Base-by-base conservation (phyloP, 2,888 invertebrate species). In the Pristionchus maxplancki region DNA sequence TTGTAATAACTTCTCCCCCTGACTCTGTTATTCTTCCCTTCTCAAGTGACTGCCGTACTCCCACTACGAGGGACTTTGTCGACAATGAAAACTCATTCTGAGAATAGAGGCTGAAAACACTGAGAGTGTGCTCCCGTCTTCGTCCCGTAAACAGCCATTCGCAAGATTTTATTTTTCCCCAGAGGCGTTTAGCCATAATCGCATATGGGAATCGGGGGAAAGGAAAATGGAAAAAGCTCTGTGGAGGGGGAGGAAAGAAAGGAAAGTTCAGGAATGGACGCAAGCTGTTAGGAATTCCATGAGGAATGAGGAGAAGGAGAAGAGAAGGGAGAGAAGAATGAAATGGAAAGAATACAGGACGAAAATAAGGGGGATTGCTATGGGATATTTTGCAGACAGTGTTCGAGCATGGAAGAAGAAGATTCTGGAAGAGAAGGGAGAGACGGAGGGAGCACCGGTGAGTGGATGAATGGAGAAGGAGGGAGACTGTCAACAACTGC, bases 401-500 rank as follows among this genome's bases (percentile, higher is more conserved):
- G 92, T 95, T 9, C 91, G 95, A 91, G 95, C 95, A 20, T 95
- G 95, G 92, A 95, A 95, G 92, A 78, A 78, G 78, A 78, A 78
- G 48, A 78, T 78, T 40, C 13, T 78, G 48, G 78, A 78, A n/a
- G 78, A 78, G 78, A 40, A 78, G 44, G 78, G 28, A 78, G 95
- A 95, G 90, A 87, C 85, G 88, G 71, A 74, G 58, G 81, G 62
- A 89, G 58, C 24, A 89, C 53, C 20, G 82, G 34, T 44, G 50
- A 71, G 71, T 17, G 24, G 37, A 50, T 1, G 20, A 71, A n/a
- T n/a, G 17, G 31, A 64, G 34, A 17, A 13, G 28, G 64, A 64
- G 3, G 8, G 15, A 11, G n/a, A n/a, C n/a, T n/a, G n/a, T n/a
- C n/a, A n/a, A n/a, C n/a, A n/a, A n/a, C n/a, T n/a, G n/a, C n/a